phyloP scores from a whole-genome alignment of 2,113 vertebrate species.

The Serilophus lunatus region DNA sequence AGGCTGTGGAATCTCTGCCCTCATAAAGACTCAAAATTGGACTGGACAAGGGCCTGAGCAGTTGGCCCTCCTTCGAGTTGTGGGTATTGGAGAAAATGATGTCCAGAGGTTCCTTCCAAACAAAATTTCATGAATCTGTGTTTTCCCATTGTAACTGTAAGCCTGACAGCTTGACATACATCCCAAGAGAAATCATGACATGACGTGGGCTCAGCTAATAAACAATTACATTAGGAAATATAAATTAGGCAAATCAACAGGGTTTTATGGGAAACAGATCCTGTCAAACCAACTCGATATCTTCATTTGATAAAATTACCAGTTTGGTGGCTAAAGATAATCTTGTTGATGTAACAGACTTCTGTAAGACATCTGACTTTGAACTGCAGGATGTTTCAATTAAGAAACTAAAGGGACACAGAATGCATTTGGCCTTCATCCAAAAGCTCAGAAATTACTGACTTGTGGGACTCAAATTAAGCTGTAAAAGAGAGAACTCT shows the following conservation, averaged over 20 bases:
- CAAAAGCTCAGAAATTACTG: slow-evolving; percentile 14
- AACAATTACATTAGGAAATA: slow-evolving; percentile 46
- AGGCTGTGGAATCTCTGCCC: not conserved
- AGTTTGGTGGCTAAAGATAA: slow-evolving; percentile 46
- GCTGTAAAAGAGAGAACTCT: not conserved
- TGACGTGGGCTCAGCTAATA: slow-evolving; percentile 28
- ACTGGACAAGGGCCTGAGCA: not conserved
- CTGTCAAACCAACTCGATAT: slow-evolving; percentile 47
- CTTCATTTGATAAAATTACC: slow-evolving; percentile 54
- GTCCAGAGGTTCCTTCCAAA: not conserved
- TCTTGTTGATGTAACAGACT: slow-evolving; percentile 39
- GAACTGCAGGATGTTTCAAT: slow-evolving; percentile 54
- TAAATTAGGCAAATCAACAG: slow-evolving; percentile 33
- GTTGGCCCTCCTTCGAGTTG: not conserved
- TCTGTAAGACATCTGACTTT: slow-evolving; percentile 48
- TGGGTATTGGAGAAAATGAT: not conserved
- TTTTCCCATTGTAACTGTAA: slow-evolving; percentile 4
- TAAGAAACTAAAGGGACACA: slow-evolving; percentile 31
- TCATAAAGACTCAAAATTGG: not conserved
- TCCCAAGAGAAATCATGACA: not conserved
- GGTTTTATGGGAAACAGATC: slow-evolving; percentile 49
- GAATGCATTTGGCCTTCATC: slow-evolving; percentile 42
- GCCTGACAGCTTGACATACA: not conserved
- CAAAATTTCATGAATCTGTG: not conserved
- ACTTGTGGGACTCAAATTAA: not conserved